Evolutionary conservation across 2,888 invertebrate species (phyloP).

Genomic region (Therioaphis trifolii): DNA sequence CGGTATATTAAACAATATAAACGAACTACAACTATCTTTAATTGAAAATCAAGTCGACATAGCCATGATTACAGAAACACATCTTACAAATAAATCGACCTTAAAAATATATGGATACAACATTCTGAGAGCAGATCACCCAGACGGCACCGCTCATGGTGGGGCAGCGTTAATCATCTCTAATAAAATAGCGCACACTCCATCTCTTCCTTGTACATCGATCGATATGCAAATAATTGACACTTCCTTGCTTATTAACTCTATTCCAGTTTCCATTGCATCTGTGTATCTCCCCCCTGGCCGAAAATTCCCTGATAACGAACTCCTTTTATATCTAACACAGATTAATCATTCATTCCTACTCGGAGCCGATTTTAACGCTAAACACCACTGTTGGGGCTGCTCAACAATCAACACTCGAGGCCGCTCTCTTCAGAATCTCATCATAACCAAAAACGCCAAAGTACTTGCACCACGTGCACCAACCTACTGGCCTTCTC

Average conservation of each 20-base stretch:
- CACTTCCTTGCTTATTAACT: background rate
- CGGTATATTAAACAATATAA: conserved; percentile 22
- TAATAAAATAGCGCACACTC: conserved; percentile 19
- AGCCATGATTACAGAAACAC: conserved; percentile 4
- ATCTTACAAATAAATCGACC: conserved; percentile 12
- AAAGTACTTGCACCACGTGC: conserved; percentile 1
- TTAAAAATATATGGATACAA: conserved; percentile 22
- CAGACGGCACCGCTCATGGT: conserved; percentile 19
- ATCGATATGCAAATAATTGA: background rate
- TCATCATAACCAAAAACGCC: background rate
- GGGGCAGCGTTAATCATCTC: conserved; percentile 23
- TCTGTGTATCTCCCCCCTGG: conserved; percentile 29
- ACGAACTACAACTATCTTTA: background rate
- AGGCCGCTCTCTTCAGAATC: conserved; percentile 15
- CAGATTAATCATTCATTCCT: background rate
- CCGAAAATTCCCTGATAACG: background rate
- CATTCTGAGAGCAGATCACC: conserved; percentile 9
- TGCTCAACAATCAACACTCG: conserved; percentile 40
- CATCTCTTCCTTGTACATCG: background rate
- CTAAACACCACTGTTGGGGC: conserved; percentile 21
- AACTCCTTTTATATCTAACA: background rate
- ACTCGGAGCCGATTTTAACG: conserved; percentile 42
- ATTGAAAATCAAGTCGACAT: conserved; percentile 18
- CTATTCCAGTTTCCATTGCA: background rate
- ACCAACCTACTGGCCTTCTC: no score